phyloP scores from a whole-genome alignment of 1,140 invertebrate genomes.

The Augochlora pura region DNA sequence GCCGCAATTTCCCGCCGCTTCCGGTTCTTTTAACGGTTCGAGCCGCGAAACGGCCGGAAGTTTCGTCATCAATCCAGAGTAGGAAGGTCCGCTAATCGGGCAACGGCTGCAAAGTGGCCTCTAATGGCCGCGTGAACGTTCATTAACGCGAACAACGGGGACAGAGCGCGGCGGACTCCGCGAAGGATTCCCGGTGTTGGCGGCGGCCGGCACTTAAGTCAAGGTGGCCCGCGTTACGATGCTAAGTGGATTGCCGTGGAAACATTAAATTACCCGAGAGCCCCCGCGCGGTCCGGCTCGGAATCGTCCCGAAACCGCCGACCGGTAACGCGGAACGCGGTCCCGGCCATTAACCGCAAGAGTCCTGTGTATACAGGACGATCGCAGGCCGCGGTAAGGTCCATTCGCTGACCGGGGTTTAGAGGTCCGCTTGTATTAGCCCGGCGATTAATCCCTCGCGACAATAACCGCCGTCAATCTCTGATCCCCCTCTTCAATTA shows the following conservation, averaged over 20 bases:
- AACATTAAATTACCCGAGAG: conserved; percentile 61
- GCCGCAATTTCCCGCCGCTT: too few species aligned
- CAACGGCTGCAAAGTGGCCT: background rate
- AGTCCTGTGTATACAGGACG: conserved; percentile 44
- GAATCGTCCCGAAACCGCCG: conserved; percentile 59
- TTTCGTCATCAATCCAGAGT: too few species aligned
- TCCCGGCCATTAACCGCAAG: conserved; percentile 58
- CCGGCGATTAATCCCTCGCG: conserved; percentile 51
- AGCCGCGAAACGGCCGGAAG: too few species aligned
- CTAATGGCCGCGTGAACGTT: background rate
- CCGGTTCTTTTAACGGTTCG: too few species aligned
- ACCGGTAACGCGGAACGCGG: conserved; percentile 44
- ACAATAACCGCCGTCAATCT: conserved; percentile 24
- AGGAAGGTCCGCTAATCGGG: too few species aligned
- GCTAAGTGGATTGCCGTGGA: conserved; percentile 58
- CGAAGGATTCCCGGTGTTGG: background rate
- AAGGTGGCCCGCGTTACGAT: conserved; percentile 19
- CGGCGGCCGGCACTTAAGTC: background rate
- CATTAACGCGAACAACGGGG: background rate
- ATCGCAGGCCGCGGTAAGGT: background rate
- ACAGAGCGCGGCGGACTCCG: background rate
- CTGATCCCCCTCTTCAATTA: conserved; percentile 40
- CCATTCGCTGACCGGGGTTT: conserved; percentile 48
- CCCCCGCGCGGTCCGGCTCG: conserved; percentile 23
- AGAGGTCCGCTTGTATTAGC: conserved; percentile 45